These are phyloP conservation scores for Lepetodrilus schrolli DNA, from an alignment of 2,888 invertebrate genomes.

Conservation along the genomic window DNA sequence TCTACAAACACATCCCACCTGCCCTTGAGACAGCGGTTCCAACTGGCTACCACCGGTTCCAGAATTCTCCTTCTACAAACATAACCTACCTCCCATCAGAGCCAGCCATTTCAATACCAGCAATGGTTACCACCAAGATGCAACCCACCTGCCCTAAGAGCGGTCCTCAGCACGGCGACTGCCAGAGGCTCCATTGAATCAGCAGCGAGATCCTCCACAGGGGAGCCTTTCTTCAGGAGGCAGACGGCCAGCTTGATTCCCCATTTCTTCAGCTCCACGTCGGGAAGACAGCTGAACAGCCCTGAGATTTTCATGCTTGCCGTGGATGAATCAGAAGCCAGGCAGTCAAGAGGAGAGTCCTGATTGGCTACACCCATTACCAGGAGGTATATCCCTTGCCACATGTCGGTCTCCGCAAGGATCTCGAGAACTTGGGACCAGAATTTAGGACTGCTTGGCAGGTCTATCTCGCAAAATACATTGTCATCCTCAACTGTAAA, in stretches of 20 bases:
- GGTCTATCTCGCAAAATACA: not conserved
- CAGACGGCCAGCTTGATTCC: conserved; percentile 25
- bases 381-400: not conserved
- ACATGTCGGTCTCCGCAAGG: not conserved
- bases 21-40: no score
- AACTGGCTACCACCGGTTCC: no score
- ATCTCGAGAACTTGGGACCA: conserved; percentile 11
- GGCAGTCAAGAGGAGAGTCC: not conserved
- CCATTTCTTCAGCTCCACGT: conserved; percentile 9
- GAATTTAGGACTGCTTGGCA: not conserved
- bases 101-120: not conserved
- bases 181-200: not conserved
- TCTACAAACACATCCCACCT: no score
- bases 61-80: no score
- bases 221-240: conserved; percentile 23
- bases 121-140: no score
- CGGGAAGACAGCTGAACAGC: not conserved
- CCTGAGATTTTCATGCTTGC: not conserved
- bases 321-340: not conserved
- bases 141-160: not conserved
- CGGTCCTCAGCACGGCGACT: not conserved
- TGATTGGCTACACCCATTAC: not conserved
- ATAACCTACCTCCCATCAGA: no score
- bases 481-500: not conserved
- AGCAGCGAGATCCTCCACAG: not conserved